Base-by-base conservation (phyloP, 2,888 invertebrate genomes). In the Acrocera orbiculus region DNA sequence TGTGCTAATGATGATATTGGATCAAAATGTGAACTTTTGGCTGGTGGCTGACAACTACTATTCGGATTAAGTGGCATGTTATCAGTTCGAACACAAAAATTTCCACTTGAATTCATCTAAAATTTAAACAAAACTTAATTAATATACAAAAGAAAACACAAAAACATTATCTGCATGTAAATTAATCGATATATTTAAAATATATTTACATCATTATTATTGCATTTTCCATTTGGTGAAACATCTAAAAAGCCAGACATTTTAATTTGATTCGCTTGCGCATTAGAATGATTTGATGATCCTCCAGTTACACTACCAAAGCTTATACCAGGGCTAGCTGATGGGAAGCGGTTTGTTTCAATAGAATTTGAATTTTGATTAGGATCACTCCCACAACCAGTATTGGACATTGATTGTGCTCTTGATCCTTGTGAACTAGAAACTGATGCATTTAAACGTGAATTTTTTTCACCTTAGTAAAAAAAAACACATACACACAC, bases 1-100 rank as follows among this genome's bases (percentile, higher is more conserved):
- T 90, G 89, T 35, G 89, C 87, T 49, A 90, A 67, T 7, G 89
- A 90, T 32, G 87, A 83, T 48, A 90, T 90, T 2, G 90, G 90
- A 65, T 90, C 90, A 58, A 90, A 90, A 52, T 73, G 83, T 51
- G 69, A 66, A 53, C 59, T 69, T 63, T 71, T 75, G 48, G 58
- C 70, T 59, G 51, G 73, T 53, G 56, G 64, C 47, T 57, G 64
- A 61, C 57, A 52, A 42, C 47, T 53, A 43, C 68, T 70, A 45
- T 74, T 73, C 1, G 74, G 75, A 56, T 75, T 74, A 25, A 75
- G 51, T 27, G 75, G 75, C 36, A 74, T 64, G 49, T 74, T 73
- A 46, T 73, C 73, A 2, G 67, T 58, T 17, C 69, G 62, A 15
- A 62, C 62, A 42, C 61, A 60, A 44, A 56, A 55, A 15, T 52